Conservation (phyloP, 2,888 invertebrate species). For the Ichneumoninae sp. region DNA sequence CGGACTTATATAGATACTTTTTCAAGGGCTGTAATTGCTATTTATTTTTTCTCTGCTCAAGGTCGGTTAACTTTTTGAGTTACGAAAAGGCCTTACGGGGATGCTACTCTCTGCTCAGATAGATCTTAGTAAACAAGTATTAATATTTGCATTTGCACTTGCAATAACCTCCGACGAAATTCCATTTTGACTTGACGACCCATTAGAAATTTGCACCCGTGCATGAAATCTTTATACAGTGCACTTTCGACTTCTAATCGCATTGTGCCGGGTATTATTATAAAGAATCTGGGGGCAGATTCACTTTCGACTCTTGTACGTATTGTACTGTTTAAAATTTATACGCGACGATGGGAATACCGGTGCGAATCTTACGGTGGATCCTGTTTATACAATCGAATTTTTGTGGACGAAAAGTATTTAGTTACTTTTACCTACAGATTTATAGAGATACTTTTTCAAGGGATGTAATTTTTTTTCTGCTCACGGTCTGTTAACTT, state of each 20-base stretch:
- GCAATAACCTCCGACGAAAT: not conserved
- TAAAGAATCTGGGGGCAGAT: not conserved
- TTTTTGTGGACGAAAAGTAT: not conserved
- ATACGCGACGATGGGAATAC: not conserved
- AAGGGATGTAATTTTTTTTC: not conserved
- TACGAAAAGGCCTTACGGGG: too few species aligned
- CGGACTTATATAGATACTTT: not conserved
- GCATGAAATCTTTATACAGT: not conserved
- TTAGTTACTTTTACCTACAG: not conserved
- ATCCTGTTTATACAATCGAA: not conserved
- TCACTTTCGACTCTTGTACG: conserved; percentile 8
- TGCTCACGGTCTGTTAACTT: not conserved
- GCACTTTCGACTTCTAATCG: conserved; percentile 54
- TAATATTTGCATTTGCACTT: not conserved
- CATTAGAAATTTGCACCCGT: not conserved
- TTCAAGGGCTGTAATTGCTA: not conserved
- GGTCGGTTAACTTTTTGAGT: not conserved
- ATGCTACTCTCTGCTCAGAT: too few species aligned
- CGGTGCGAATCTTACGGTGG: conserved; percentile 13
- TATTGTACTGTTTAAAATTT: conserved; percentile 5
- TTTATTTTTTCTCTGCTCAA: not conserved
- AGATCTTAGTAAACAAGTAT: not conserved
- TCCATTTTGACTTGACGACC: too few species aligned
- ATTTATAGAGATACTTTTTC: not conserved
- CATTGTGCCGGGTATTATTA: conserved; percentile 24